Evolutionary conservation across 2,113 vertebrate species (phyloP).

Genomic region (Merops nubicus): DNA sequence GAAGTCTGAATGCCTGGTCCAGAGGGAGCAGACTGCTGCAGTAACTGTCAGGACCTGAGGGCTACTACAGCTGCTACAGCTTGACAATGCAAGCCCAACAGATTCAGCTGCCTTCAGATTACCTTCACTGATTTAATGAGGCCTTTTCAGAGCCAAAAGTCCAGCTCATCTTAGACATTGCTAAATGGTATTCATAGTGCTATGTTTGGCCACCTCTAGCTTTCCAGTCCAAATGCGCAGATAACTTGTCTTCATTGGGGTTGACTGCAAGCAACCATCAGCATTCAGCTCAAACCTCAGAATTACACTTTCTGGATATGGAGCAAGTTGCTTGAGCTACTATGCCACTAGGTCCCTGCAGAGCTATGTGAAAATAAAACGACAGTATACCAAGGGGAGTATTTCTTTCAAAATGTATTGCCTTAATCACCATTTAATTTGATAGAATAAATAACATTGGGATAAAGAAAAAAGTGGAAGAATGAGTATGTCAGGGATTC

Average conservation of each 20-base stretch:
- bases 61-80: background rate
- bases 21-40: background rate
- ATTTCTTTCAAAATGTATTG: background rate
- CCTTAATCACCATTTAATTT: background rate
- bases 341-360: background rate
- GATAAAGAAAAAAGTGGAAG: background rate
- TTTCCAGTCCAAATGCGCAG: background rate
- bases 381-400: background rate
- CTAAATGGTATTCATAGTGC: background rate
- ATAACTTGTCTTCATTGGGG: background rate
- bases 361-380: background rate
- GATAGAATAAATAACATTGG: background rate
- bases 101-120: background rate
- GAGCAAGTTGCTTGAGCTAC: background rate
- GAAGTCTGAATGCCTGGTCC: background rate
- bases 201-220: background rate
- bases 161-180: background rate
- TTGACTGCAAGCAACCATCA: background rate
- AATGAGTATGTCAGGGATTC: background rate
- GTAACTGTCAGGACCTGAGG: background rate
- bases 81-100: accelerated
- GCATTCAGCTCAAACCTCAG: background rate
- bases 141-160: background rate
- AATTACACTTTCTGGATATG: background rate
- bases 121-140: background rate